Evolutionary conservation across 1,140 invertebrate genomes (phyloP).

Genomic region (Eurosta solidaginis): DNA sequence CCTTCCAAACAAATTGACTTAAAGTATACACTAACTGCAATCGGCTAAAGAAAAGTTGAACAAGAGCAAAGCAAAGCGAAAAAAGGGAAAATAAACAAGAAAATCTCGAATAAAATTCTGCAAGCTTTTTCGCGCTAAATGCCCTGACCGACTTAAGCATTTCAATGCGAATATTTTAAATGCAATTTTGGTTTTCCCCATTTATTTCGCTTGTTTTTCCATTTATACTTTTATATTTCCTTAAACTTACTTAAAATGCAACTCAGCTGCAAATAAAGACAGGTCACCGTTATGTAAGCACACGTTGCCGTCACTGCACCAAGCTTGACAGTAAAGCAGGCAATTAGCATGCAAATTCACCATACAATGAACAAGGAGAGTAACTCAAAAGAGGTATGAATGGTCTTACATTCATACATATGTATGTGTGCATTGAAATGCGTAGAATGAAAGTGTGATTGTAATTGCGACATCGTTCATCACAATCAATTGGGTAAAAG

Average conservation of each 20-base stretch:
- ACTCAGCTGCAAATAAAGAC: constrained; percentile 1
- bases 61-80: not conserved
- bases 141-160: not conserved
- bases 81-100: not conserved
- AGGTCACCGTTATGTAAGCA: not conserved
- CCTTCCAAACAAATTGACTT: not conserved
- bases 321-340: not conserved
- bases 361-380: not conserved
- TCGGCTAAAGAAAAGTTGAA: not conserved
- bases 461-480: not conserved
- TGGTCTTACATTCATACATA: no score
- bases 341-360: constrained; percentile 22
- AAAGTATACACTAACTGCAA: not conserved
- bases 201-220: not conserved
- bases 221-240: not conserved
- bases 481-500: no score
- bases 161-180: constrained; percentile 8
- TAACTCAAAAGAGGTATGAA: constrained; percentile 13
- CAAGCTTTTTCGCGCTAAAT: not conserved
- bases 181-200: not conserved
- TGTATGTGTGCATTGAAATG: not conserved
- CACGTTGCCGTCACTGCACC: not conserved
- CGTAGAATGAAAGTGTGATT: not conserved
- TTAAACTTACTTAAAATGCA: constrained; percentile 18
- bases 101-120: not conserved